Base-by-base conservation (phyloP, 1,140 invertebrate genomes). In the Helicoverpa zea region DNA sequence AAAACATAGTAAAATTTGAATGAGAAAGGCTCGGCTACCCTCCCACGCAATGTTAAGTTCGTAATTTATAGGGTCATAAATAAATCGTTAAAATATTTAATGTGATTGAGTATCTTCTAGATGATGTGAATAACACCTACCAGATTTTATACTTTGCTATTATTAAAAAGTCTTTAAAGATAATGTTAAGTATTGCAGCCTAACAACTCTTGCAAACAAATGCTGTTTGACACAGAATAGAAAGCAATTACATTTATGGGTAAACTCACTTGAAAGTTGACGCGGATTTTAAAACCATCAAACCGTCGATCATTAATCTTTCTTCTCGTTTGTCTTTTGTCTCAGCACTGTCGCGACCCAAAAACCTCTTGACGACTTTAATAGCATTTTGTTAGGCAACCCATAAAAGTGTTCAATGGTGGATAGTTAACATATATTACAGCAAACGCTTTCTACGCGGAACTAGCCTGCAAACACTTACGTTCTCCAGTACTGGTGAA, bases 341-440 rank as follows among this genome's bases (percentile, higher is more conserved):
- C 30, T 43, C 11, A 23, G 16, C 47, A 43, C 16, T n/a, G 10
- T 30, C 63, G 63, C 35, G 63, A 66, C 63, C 63, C 63, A 66
- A 66, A 66, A 66, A 66, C 63, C 63, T 66, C 63, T 66, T n/a
- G 63, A 49, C 30, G 63, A 66, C 14, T 66, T 66, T 66, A 66
- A 68, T 68, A n/a, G 64, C 64, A 68, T 68, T 68, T 68, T 68
- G 64, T 49, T 49, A 23, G n/a, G 49, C 16, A 29, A 29, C 7
- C 16, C 64, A 68, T 68, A 68, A 68, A 68, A 49, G 64, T 47
- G n/a, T 66, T 47, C 63, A 66, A 66, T 49, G 47, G 35, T 49
- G 64, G n/a, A 49, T 68, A 23, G 64, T 49, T 16, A 68, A 68
- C 43, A 11, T 58, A 61, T 47, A 66, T 47, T 66, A 64, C 12